Base-by-base conservation (phyloP, 2,888 invertebrate genomes). In the Notocelia uddmanniana region DNA sequence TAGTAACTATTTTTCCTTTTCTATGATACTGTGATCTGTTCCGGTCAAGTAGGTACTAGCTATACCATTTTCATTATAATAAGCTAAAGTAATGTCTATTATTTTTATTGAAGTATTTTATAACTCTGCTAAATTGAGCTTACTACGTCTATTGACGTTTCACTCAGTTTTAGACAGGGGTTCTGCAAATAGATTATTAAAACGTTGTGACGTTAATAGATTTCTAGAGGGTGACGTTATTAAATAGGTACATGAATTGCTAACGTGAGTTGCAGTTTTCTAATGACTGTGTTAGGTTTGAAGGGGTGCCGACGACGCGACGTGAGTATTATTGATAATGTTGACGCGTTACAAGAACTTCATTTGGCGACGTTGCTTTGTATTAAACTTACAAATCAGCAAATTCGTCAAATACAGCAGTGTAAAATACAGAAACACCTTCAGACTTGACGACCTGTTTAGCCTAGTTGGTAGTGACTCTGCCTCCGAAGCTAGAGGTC, bases 191-290 rank as follows among this genome's bases (percentile, higher is more conserved):
- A 83, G 88, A 92, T 92, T 89, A 86, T 84, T 81, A 84, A 86
- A 88, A 84, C 83, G 84, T 85, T 83, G 83, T 87, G 90, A 92
- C 93, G 88, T 86, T 91, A 92, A 93, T 92, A 90, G 91, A 89
- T 90, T 89, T 89, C 85, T 87, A 83, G 82, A 84, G 82, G 84
- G 80, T 89, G 90, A 85, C 83, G 86, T 90, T 91, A 92, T 93
- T 93, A 90, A 91, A 91, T 89, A n/a, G n/a, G n/a, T n/a, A 89
- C 91, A 83, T 92, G 92, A 93, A 85, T 91, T 92, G 93, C 92
- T 90, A 84, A 67, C 72, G n/a, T 72, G 72, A 72, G 37, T 72
- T 68, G 72, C 68, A 67, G 91, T 93, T 92, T 91, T 87, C 84
- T 89, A 89, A 91, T 88, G 89, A 87, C 83, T 79, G 76, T 63